These are phyloP conservation scores for Corythaixoides concolor DNA, from an alignment of 2,113 vertebrate genomes.

Conservation along the genomic window DNA sequence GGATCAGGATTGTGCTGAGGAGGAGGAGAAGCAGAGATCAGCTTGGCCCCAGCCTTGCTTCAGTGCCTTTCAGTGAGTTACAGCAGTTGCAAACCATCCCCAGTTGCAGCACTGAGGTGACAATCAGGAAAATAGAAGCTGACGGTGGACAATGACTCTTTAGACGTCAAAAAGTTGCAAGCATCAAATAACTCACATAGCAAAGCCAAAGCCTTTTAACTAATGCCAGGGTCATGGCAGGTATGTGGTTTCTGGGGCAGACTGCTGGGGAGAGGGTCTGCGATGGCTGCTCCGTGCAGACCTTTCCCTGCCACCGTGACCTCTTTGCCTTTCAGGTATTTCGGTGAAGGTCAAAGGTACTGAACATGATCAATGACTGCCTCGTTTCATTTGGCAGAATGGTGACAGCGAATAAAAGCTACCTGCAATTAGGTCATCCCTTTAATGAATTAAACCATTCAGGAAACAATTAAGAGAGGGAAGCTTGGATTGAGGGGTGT, in stretches of 20 bases:
- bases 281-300: fast-evolving
- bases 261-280: neutral
- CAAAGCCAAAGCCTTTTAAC: neutral
- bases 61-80: neutral
- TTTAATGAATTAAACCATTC: conserved; percentile 1
- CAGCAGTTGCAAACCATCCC: neutral
- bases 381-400: neutral
- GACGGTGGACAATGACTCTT: neutral
- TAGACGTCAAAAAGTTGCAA: neutral
- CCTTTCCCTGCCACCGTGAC: neutral
- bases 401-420: neutral
- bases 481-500: neutral
- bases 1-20: neutral
- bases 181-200: neutral
- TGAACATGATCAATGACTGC: neutral
- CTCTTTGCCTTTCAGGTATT: neutral
- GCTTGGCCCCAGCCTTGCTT: neutral
- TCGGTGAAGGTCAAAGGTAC: neutral
- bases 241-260: neutral
- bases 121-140: neutral
- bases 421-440: neutral
- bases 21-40: neutral
- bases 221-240: fast-evolving
- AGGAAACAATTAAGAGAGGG: neutral
- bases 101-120: neutral